These are phyloP conservation scores for Ormyrus thymus DNA, from an alignment of 2,888 invertebrate genomes.

Conservation along the genomic window DNA sequence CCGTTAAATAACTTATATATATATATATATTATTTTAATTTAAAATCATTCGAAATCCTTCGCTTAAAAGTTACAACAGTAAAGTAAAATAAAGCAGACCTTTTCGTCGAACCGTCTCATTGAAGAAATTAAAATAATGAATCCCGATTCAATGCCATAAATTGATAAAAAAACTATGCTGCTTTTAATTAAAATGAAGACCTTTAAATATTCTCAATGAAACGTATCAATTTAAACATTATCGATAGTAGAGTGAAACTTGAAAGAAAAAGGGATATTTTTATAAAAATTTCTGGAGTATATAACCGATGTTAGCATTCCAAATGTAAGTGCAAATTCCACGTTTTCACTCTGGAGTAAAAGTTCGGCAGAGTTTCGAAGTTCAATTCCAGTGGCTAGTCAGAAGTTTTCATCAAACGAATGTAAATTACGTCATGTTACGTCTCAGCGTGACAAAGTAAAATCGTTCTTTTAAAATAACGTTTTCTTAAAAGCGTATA, in stretches of 20 bases:
- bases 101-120: no score
- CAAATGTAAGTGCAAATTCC: not conserved
- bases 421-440: constrained; percentile 32
- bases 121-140: no score
- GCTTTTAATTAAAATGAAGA: not conserved
- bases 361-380: not conserved
- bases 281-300: not conserved
- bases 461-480: not conserved
- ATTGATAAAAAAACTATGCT: not conserved
- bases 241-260: not conserved
- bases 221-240: not conserved
- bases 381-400: constrained; percentile 10
- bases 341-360: not conserved
- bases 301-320: not conserved
- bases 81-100: no score
- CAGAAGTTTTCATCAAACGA: constrained; percentile 36
- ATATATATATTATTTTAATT: not conserved
- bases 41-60: not conserved
- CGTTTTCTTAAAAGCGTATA: not conserved
- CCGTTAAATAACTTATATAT: constrained; percentile 13
- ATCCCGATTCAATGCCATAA: not conserved
- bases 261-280: not conserved
- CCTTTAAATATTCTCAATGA: not conserved
- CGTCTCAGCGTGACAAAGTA: not conserved
- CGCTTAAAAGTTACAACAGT: no score